These are phyloP conservation scores for Aradus depressus DNA, from an alignment of 2,888 invertebrate species.

Conservation along the genomic window DNA sequence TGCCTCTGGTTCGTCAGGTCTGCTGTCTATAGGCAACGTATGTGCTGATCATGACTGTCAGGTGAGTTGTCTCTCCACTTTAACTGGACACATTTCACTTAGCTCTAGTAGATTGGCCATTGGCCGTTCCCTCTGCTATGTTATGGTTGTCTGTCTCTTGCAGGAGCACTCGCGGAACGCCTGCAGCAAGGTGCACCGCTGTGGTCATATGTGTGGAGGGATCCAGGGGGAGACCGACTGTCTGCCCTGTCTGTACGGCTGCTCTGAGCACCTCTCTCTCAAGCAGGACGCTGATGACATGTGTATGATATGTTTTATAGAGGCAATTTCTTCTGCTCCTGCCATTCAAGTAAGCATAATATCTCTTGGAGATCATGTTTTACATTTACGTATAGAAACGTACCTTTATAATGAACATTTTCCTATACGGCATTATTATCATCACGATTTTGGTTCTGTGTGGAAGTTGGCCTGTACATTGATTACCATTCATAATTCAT, in stretches of 20 bases:
- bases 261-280: slow-evolving; percentile 44
- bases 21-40: slow-evolving; percentile 83
- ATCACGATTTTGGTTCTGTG: too few species aligned
- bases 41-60: slow-evolving; percentile 91
- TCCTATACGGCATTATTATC: too few species aligned
- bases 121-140: neutral
- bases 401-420: too few species aligned
- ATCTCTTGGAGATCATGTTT: too few species aligned
- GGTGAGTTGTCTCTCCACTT: slow-evolving; percentile 39
- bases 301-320: slow-evolving; percentile 99
- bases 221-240: slow-evolving; percentile 75
- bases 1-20: slow-evolving; percentile 65
- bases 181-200: slow-evolving; percentile 68
- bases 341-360: slow-evolving; percentile 68
- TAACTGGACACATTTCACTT: neutral
- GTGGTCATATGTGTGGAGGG: slow-evolving; percentile 91
- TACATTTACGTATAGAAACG: too few species aligned
- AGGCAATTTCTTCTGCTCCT: slow-evolving; percentile 89
- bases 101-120: neutral
- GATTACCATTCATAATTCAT: too few species aligned
- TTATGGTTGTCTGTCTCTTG: too few species aligned
- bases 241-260: slow-evolving; percentile 82
- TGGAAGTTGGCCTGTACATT: too few species aligned
- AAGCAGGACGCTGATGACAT: slow-evolving; percentile 97
- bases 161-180: slow-evolving; percentile 69